Evolutionary conservation across 1,140 invertebrate genomes (phyloP), one percentile per base, ranked within the genome.

Genomic region (Copidosoma floridanum): DNA sequence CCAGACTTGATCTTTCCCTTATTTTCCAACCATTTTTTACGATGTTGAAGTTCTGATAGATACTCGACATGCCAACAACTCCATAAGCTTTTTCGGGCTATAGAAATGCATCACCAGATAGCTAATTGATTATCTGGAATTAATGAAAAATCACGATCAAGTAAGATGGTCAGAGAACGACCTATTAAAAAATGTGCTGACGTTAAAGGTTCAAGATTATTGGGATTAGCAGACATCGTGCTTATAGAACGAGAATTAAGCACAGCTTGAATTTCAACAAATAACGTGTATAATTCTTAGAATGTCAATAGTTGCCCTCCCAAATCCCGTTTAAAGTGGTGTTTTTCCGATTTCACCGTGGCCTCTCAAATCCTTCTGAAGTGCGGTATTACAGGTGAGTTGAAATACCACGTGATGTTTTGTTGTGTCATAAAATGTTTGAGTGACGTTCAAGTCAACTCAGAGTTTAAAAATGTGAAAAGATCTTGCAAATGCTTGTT

Each of bases 341-440:
- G n/a, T n/a, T n/a, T n/a, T n/a, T n/a, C n/a, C n/a, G n/a, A n/a
- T n/a, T n/a, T 61, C 10, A 61, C 58, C 5, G 50, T n/a, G 6
- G 32, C 50, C 20, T 61, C 58, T 51, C 51, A 61, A 11, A 54
- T 11, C 3, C 58, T 43, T 6, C 51, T 44, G 37, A 61, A 61
- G 29, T 61, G 58, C 14, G 57, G 48, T 8, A 50, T 21, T 29
- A 38, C n/a, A 12, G 57, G 57, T 32, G 57, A 38, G 11, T 23
- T 35, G 18, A 61, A 53, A 32, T 53, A 24, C 50, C 58, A 61
- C 2, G n/a, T n/a, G n/a, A n/a, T n/a, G n/a, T n/a, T n/a, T n/a
- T n/a, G n/a, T n/a, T n/a, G n/a, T n/a, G n/a, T n/a, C n/a, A n/a
- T n/a, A n/a, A n/a, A n/a, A n/a, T n/a, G n/a, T n/a, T n/a, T 51